Base-by-base conservation (phyloP, 1,140 invertebrate species). In the Plectrocnemia conspersa region DNA sequence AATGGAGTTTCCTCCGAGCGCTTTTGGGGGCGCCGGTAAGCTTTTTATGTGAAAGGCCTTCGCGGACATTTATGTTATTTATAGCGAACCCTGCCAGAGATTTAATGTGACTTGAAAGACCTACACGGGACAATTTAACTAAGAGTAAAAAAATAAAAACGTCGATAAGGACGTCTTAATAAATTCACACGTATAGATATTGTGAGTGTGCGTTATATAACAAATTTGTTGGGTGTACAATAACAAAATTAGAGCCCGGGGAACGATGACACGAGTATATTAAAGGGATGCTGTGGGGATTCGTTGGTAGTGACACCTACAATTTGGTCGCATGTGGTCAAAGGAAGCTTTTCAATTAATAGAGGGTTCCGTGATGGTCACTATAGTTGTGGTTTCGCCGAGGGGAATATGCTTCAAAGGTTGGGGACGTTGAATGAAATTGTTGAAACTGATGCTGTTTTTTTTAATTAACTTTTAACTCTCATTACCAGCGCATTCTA, bases 11-110 rank as follows among this genome's bases (percentile, higher is more conserved):
- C 21, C 21, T 44, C 9, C 21, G 2, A 19, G 35, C 46, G 22
- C n/a, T n/a, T 56, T 40, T 27, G 33, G 18, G 33, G 45, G 29
- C 24, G 13, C 48, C 29, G 36, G 25, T 33, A 22, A 27, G 42
- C 44, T 47, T 38, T 55, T 47, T 54, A 36, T 46, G 52, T 52
- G 32, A 47, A 52, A 50, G 54, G 56, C 49, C 48, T 58, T 58
- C 44, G 49, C 56, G 56, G 56, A 52, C 56, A 58, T 58, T 58
- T 58, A 52, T 29, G 48, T 58, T 58, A 58, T 58, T 58, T 58
- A 58, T 58, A 33, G 56, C 50, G 25, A 32, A 16, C 18, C 40
- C 33, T 6, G 40, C 22, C 47, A 21, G 41, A 57, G 55, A 52
- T 57, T 57, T 57, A 57, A 57, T 52, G 49, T 49, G 55, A 57